Conservation (phyloP, 2,113 vertebrate genomes). For the Podilymbus podiceps region DNA sequence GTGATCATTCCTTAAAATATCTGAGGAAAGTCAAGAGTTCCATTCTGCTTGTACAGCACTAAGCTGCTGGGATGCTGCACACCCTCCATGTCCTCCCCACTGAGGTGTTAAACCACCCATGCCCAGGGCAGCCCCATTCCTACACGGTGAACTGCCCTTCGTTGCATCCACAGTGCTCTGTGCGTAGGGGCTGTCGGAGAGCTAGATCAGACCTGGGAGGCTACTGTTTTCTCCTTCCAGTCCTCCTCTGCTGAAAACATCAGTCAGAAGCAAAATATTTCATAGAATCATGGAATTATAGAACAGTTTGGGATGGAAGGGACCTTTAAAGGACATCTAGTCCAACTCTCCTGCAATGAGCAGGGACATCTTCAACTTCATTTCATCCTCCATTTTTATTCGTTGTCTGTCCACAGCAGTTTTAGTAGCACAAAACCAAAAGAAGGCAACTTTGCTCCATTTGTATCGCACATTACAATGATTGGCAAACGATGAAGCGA, state of each 20-base stretch:
- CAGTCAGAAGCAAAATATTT: neutral
- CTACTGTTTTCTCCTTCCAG: neutral
- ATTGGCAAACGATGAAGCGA: neutral
- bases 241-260: neutral
- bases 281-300: no score
- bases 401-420: neutral
- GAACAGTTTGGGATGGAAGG: no score
- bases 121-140: neutral
- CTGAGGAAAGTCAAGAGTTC: neutral
- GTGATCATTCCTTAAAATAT: neutral
- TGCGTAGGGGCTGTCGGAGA: neutral
- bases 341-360: no score
- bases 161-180: accelerated
- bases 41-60: neutral
- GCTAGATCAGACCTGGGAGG: neutral
- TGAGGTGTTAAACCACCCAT: neutral
- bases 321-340: no score
- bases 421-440: neutral
- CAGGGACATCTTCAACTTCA: no score
- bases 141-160: neutral
- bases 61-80: neutral
- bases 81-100: neutral
- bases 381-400: neutral
- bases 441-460: neutral
- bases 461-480: neutral